These are phyloP conservation scores for Antechinus flavipes DNA, from an alignment of 2,113 vertebrate genomes.

Conservation along the genomic window DNA sequence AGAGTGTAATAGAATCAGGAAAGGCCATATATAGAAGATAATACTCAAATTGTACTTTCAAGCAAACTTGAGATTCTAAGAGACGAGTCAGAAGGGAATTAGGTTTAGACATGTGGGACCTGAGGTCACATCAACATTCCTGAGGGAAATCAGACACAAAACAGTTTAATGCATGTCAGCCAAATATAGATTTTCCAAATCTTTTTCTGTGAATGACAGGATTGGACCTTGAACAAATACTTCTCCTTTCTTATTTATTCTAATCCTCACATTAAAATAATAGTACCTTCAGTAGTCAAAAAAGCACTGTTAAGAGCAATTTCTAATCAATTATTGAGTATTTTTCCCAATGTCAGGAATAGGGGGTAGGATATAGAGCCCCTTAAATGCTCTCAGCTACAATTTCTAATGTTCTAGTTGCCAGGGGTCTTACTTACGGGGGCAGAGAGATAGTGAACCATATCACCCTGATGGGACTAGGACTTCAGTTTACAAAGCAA, in stretches of 20 bases:
- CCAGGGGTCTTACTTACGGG: not conserved
- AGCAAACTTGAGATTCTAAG: not conserved
- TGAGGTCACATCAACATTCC: not conserved
- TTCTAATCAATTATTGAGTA: not conserved
- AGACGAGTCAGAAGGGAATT: not conserved
- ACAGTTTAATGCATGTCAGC: not conserved
- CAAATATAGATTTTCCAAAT: not conserved
- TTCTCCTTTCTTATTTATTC: not conserved
- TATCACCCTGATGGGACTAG: too few relatives aligned
- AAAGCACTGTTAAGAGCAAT: not conserved
- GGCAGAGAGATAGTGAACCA: not conserved
- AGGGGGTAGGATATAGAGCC: not conserved
- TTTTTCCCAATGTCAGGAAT: not conserved
- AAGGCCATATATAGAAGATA: not conserved
- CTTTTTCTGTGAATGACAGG: rapidly evolving
- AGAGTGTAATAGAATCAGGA: not conserved
- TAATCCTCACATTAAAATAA: not conserved
- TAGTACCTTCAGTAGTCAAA: not conserved
- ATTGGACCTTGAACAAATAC: not conserved
- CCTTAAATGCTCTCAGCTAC: not conserved
- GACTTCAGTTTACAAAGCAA: not conserved
- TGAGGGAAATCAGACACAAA: not conserved
- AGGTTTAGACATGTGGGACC: not conserved
- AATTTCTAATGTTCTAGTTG: not conserved
- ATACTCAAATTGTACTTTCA: not conserved